Evolutionary conservation across 2,888 invertebrate genomes (phyloP), one percentile per base, ranked within the genome.

Genomic region (Hecatera dysodea): DNA sequence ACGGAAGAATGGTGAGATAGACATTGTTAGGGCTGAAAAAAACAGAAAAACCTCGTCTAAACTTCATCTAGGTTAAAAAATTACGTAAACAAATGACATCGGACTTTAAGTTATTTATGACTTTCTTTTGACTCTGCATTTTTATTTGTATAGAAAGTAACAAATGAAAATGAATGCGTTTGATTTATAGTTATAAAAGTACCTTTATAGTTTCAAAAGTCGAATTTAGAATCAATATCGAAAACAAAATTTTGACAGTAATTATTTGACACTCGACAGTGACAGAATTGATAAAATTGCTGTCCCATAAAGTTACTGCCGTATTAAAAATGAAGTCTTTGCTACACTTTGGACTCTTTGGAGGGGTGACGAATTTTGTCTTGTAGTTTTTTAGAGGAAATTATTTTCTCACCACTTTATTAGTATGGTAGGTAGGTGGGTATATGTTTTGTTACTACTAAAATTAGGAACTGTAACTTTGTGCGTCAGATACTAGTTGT

Each of bases 1-100:
- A 61, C 97, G 97, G 3, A 98, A 83, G 79, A 95, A 96, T n/a
- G 98, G 98, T 6, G 97, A 96, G 59, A 97, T 80, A 73, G 97
- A 96, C 97, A 97, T 97, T 80, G 65, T 90, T 57, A 33, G 9
- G 24, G 29, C 84, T 85, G 76, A 67, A 86, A 85, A 24, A 70
- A 27, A 68, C 15, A 59, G 29, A 33, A 60, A 63, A 59, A 36
- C 4, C 17, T 22, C 33, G 48, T 50, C 3, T 66, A n/a, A 62
- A 15, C 7, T 2, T 69, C 67, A 62, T 71, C 52, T 77, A 89
- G 91, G 91, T 91, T 91, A 91, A 73, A 80, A 85, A 91, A 91
- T 92, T 93, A 92, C 92, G 92, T 93, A 93, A 93, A 93, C 91
- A 89, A 90, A 82, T 84, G 76, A 75, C 46, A 75, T 64, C 55